These are phyloP conservation scores for Phrynocephalus guinanensis DNA, from an alignment of 2,797 vertebrate genomes.

Conservation along the genomic window DNA sequence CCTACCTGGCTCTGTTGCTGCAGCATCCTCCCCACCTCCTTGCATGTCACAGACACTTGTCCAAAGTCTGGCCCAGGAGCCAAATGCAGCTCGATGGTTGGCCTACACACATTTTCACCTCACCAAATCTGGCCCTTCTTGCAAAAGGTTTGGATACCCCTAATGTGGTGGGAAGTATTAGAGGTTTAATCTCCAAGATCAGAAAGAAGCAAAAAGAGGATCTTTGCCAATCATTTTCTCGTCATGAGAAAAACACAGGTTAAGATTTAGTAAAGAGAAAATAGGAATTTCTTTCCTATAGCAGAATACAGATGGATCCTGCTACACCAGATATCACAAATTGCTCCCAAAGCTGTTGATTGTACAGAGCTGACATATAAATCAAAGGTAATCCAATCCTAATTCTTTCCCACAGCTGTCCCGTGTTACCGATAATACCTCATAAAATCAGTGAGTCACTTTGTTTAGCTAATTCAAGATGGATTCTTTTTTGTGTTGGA, in stretches of 20 bases:
- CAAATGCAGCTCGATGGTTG: too few species aligned
- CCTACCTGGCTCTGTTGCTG: too few species aligned
- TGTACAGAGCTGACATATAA: neutral
- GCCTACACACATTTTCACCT: too few species aligned
- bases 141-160: too few species aligned
- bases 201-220: slow-evolving; percentile 43
- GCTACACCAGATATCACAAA: neutral
- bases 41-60: too few species aligned
- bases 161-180: too few species aligned
- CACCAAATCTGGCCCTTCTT: too few species aligned
- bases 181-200: neutral
- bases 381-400: neutral
- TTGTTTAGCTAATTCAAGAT: neutral
- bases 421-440: neutral
- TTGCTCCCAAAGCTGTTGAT: neutral
- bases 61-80: too few species aligned
- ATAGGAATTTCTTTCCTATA: neutral
- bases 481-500: neutral
- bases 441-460: neutral
- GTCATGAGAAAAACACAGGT: neutral
- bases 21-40: too few species aligned
- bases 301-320: neutral
- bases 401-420: neutral
- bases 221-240: neutral
- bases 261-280: neutral